phyloP scores from a whole-genome alignment of 64 coral and sea anemone species.

The Montipora cactus region DNA sequence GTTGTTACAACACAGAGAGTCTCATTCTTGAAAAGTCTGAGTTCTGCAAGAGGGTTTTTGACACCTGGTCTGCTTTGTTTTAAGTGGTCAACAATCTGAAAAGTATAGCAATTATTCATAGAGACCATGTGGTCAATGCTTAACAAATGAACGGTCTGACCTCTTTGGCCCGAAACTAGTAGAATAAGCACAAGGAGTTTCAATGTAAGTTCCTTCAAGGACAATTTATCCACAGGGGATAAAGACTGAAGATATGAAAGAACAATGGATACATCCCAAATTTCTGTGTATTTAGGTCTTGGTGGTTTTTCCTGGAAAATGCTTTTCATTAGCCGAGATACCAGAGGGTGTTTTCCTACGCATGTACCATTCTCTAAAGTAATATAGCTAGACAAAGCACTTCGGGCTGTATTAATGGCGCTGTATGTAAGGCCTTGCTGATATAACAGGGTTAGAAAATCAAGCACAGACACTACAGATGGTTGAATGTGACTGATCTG shows the following conservation, averaged over 20 bases:
- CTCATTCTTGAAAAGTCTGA: conserved; percentile 1
- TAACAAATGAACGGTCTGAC: background rate
- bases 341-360: conserved; percentile 15
- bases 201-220: conserved; percentile 8
- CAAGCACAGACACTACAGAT: conserved; percentile 17
- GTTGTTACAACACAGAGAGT: conserved; percentile 38
- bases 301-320: conserved; percentile 38
- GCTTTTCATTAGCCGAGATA: conserved; percentile 39
- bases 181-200: background rate
- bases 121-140: background rate
- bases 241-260: conserved; percentile 1
- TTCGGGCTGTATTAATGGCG: background rate
- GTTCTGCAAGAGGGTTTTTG: conserved; percentile 13
- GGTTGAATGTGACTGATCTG: conserved; percentile 19
- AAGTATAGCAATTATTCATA: background rate
- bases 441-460: conserved; percentile 22
- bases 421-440: conserved; percentile 38
- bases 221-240: background rate
- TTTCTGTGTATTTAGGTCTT: conserved; percentile 19
- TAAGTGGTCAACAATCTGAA: background rate
- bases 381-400: conserved; percentile 18
- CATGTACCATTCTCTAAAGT: conserved; percentile 1
- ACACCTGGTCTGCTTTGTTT: conserved; percentile 14
- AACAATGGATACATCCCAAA: conserved; percentile 30
- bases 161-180: background rate